These are phyloP conservation scores for Drosophila burlai DNA, from an alignment of 1,140 invertebrate genomes.

Conservation along the genomic window DNA sequence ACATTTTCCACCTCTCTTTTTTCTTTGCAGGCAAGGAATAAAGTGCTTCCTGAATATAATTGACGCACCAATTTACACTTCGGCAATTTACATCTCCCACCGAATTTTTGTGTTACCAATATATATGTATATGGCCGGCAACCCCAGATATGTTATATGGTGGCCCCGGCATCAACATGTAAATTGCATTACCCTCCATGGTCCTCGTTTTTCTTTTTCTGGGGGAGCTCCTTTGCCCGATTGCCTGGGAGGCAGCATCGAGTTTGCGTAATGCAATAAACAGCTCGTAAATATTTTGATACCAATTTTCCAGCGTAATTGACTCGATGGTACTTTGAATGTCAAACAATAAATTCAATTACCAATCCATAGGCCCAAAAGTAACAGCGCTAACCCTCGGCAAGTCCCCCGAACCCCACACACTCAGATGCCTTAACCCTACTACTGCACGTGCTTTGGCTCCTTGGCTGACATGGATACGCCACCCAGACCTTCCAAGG, in stretches of 20 bases:
- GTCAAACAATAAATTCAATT: conserved; percentile 84
- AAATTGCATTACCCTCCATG: conserved; percentile 72
- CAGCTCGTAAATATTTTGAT: conserved; percentile 84
- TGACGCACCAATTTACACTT: conserved; percentile 64
- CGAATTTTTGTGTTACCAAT: conserved; percentile 45
- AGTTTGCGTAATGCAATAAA: conserved; percentile 82
- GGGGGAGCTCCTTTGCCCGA: not conserved
- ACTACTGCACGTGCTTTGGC: conserved; percentile 57
- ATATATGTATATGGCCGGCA: not conserved
- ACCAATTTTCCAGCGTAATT: conserved; percentile 83
- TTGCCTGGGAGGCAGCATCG: conserved; percentile 28
- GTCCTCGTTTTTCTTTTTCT: conserved; percentile 11
- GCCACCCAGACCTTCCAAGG: conserved; percentile 36
- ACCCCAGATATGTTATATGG: conserved; percentile 30
- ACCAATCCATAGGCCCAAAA: conserved; percentile 68
- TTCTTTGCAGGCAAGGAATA: not conserved
- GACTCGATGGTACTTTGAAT: conserved; percentile 80
- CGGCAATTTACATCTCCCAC: conserved; percentile 29
- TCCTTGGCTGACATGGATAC: conserved; percentile 52
- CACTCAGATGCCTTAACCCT: conserved; percentile 63
- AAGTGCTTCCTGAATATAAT: conserved; percentile 27
- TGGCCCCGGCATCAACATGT: conserved; percentile 61
- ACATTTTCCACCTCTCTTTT: not conserved
- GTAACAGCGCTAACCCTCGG: conserved; percentile 9
- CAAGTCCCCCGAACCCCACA: not conserved